These are phyloP conservation scores for Pseudomyrmex flavicornis DNA, from an alignment of 1,140 invertebrate species.

Conservation along the genomic window DNA sequence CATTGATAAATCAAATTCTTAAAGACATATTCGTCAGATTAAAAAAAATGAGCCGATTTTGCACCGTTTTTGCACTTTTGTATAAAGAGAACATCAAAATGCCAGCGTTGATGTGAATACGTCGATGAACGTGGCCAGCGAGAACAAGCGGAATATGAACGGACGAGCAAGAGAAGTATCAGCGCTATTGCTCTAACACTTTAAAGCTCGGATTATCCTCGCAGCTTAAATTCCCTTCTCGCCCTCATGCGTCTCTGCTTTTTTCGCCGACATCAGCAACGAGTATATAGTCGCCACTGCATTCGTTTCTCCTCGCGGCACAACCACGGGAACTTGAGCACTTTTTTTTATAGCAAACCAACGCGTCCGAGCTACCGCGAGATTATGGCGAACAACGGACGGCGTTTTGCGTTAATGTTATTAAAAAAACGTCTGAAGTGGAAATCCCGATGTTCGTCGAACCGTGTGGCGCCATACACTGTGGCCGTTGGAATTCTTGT, in stretches of 20 bases:
- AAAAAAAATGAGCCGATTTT: not conserved
- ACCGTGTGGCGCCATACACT: slow-evolving; percentile 2
- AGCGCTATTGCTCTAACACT: slow-evolving; percentile 72
- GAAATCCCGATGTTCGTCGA: slow-evolving; percentile 64
- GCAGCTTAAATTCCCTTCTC: slow-evolving; percentile 65
- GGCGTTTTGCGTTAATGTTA: slow-evolving; percentile 77
- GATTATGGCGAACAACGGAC: slow-evolving; percentile 72
- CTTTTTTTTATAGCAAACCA: slow-evolving; percentile 18
- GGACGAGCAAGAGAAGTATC: slow-evolving; percentile 54
- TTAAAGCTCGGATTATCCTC: slow-evolving; percentile 77
- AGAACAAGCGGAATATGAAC: slow-evolving; percentile 33
- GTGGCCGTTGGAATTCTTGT: not conserved
- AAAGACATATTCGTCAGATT: not conserved
- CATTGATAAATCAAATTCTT: not conserved
- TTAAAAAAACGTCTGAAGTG: slow-evolving; percentile 75
- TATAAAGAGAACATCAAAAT: slow-evolving; percentile 35
- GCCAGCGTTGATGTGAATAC: slow-evolving; percentile 24
- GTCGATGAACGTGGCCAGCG: slow-evolving; percentile 25
- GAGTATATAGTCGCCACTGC: not conserved
- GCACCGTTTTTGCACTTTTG: not conserved
- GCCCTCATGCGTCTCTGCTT: not conserved
- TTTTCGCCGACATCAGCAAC: not conserved
- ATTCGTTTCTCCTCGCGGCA: slow-evolving; percentile 23
- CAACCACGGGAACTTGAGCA: slow-evolving; percentile 13
- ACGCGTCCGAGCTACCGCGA: slow-evolving; percentile 49